Evolutionary conservation across 2,888 invertebrate species (phyloP).

Genomic region (Elegia similella): DNA sequence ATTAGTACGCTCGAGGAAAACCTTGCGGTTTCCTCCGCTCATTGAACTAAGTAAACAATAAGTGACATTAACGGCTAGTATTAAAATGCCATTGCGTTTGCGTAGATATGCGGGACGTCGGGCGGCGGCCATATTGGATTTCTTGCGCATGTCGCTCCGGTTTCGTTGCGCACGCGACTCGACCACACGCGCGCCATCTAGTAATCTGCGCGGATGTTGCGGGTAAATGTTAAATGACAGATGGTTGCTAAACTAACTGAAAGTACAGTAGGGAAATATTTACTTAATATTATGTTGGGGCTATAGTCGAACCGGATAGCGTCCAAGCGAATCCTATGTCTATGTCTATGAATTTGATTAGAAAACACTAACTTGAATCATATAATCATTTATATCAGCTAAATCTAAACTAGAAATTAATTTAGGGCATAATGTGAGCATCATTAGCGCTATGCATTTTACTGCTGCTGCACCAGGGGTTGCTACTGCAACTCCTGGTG

Average conservation of each 20-base stretch:
- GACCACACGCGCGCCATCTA: slow-evolving; percentile 80
- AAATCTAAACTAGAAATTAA: too few relatives aligned
- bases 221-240: slow-evolving; percentile 44
- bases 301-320: too few relatives aligned
- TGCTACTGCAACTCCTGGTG: too few relatives aligned
- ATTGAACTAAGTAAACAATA: slow-evolving; percentile 74
- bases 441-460: too few relatives aligned
- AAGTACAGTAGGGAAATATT: too few relatives aligned
- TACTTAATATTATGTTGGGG: too few relatives aligned
- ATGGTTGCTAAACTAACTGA: slow-evolving; percentile 9
- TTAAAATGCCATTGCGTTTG: slow-evolving; percentile 79
- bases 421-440: too few relatives aligned
- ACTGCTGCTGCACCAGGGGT: too few relatives aligned
- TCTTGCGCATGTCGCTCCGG: slow-evolving; percentile 78
- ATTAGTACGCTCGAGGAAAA: slow-evolving; percentile 26
- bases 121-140: slow-evolving; percentile 73
- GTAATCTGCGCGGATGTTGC: slow-evolving; percentile 37
- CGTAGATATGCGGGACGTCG: slow-evolving; percentile 69
- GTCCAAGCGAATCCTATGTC: too few relatives aligned
- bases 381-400: too few relatives aligned
- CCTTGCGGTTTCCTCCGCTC: slow-evolving; percentile 57
- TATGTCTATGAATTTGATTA: too few relatives aligned
- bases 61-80: slow-evolving; percentile 71
- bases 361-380: too few relatives aligned
- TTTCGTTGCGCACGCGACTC: slow-evolving; percentile 77